Evolutionary conservation across 2,113 vertebrate species (phyloP), one percentile per base, ranked within the genome.

Genomic region (Apaloderma vittatum): DNA sequence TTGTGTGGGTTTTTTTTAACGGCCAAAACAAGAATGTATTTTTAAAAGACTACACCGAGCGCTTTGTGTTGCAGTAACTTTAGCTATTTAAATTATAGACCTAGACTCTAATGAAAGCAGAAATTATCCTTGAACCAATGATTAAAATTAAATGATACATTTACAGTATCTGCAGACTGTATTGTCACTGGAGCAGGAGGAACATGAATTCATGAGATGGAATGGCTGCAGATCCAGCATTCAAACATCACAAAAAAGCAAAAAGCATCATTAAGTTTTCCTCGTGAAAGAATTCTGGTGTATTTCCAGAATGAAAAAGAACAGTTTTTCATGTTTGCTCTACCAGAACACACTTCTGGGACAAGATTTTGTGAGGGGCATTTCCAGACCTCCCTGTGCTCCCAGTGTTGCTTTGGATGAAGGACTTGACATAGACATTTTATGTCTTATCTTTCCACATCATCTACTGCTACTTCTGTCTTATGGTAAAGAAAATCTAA

Each of bases 71-170:
- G 48, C 52, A 88, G 74, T 46, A 73, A 85, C 37, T 66, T 20
- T 34, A 88, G 43, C 32, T 86, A 37, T 86, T 77, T 58, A 57
- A 68, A 94, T 79, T 26, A 62, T 78, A 90, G 67, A 46, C 15
- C 74, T 93, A 72, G 67, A 74, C 17, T 76, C 36, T 79, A 58
- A 77, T 61, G 51, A 71, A 85, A 75, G n/a, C 36, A 86, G 70
- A 80, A 94, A 86, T 76, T 81, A 65, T 73, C 46, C 61, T 67
- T 85, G n/a, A 93, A 46, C 82, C 46, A 95, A 84, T 89, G 30
- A 94, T 90, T 95, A 88, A 95, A 93, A 83, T 93, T 86, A 94
- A 95, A 93, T 77, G 0, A 82, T 43, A 85, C 32, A 15, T 20
- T 83, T 89, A 51, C n/a, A n/a, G 45, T 58, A 51, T 90, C 66